Conservation (phyloP, 2,113 vertebrate genomes). For the Pterocles orientalis region DNA sequence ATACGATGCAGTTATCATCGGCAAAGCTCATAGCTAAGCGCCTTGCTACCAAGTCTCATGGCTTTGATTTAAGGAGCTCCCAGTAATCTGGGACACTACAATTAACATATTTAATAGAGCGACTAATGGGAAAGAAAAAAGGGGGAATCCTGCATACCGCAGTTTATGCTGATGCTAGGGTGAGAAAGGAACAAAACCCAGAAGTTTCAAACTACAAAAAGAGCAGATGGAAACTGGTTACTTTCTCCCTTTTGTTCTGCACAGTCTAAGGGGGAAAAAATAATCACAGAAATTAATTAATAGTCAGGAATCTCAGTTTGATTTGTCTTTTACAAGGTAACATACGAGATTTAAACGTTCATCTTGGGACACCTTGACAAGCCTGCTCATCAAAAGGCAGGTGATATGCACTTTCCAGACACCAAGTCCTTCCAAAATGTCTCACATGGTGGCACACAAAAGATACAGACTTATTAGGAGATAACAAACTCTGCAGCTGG, state of each 20-base stretch:
- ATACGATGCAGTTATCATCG: constrained; percentile 53
- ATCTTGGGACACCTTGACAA: background rate
- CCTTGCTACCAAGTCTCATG: constrained; percentile 52
- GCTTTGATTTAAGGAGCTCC: constrained; percentile 66
- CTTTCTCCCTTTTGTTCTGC: background rate
- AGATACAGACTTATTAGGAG: background rate
- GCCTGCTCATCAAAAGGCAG: background rate
- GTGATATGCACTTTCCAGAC: background rate
- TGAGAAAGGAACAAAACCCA: background rate
- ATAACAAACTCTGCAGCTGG: background rate
- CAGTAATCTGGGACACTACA: constrained; percentile 62
- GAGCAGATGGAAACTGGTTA: background rate
- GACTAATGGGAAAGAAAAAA: constrained; percentile 58
- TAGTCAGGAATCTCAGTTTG: background rate
- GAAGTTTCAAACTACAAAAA: background rate
- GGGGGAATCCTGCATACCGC: background rate
- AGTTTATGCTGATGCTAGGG: background rate
- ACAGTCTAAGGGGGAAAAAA: background rate
- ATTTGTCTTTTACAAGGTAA: background rate
- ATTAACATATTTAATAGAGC: constrained; percentile 72
- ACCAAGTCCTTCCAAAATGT: background rate
- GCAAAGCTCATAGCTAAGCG: constrained; percentile 54
- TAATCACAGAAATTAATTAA: background rate
- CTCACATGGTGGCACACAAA: background rate
- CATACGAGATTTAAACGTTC: background rate